Conservation (phyloP, 2,888 invertebrate species). For the Electrophaes corylata region DNA sequence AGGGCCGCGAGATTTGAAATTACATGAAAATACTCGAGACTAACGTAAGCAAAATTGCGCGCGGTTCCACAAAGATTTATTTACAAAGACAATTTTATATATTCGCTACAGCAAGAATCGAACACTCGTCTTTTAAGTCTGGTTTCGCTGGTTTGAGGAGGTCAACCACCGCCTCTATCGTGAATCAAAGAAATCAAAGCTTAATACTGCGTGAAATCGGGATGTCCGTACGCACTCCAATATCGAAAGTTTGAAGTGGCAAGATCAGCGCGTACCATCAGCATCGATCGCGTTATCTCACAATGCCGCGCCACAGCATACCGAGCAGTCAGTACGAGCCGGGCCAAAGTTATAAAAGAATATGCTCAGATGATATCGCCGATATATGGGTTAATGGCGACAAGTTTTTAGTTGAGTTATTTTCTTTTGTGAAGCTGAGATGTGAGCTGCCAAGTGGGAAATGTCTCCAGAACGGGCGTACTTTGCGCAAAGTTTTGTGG, state of each 20-base stretch:
- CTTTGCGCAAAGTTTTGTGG: constrained; percentile 15
- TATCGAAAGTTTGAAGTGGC: constrained; percentile 6
- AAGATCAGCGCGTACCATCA: constrained; percentile 4
- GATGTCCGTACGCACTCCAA: constrained; percentile 3
- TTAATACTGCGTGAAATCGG: neutral
- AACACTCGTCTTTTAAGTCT: neutral
- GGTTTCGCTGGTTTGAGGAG: no score
- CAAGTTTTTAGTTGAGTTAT: constrained; percentile 33
- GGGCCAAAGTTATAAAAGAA: constrained; percentile 31
- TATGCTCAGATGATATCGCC: constrained; percentile 35
- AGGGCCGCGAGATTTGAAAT: no score
- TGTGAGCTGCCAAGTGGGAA: constrained; percentile 27
- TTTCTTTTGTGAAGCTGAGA: constrained; percentile 30
- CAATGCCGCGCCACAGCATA: constrained; percentile 8
- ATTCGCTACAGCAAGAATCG: no score
- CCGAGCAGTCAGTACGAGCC: neutral
- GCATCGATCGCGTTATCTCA: constrained; percentile 19
- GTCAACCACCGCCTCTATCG: neutral
- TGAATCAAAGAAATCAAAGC: neutral
- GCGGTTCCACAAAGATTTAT: no score
- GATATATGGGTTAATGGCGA: constrained; percentile 40
- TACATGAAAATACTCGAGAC: no score
- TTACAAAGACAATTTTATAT: no score
- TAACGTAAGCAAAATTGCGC: no score
- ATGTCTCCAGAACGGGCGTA: constrained; percentile 19